phyloP scores from a whole-genome alignment of 2,797 vertebrate species.

The Apodemus agrarius region DNA sequence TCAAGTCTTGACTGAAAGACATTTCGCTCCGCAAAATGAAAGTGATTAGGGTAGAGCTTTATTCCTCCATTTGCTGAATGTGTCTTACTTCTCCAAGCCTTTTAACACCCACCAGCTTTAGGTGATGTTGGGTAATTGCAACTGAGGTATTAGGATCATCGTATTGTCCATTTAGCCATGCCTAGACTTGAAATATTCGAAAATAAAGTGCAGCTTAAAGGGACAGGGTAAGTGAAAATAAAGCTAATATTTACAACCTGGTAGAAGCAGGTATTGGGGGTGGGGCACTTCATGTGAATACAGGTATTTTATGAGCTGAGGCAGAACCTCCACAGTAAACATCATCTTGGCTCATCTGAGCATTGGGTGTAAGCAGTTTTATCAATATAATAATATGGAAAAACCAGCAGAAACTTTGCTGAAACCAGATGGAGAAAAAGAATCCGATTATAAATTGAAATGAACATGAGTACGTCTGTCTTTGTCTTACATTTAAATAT shows the following conservation, averaged over 20 bases:
- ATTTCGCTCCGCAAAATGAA: conserved; percentile 73
- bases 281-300: not conserved
- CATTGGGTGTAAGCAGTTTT: not conserved
- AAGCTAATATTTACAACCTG: conserved; percentile 73
- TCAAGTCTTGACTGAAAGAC: conserved; percentile 45
- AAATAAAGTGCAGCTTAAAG: conserved; percentile 77
- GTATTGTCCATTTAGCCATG: conserved; percentile 77
- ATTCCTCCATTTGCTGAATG: conserved; percentile 67
- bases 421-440: not conserved
- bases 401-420: not conserved
- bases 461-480: not conserved
- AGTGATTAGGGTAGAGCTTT: conserved; percentile 66
- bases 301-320: conserved; percentile 46
- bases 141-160: conserved; percentile 60
- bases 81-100: conserved; percentile 18
- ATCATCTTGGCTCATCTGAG: not conserved
- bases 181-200: conserved; percentile 76
- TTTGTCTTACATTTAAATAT: not conserved
- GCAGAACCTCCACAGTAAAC: not conserved
- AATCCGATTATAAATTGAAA: conserved; percentile 33
- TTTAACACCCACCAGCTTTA: conserved; percentile 36
- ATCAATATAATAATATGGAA: conserved; percentile 12
- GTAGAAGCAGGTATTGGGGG: not conserved
- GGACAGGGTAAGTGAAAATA: conserved; percentile 74
- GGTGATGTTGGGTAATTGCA: conserved; percentile 78